Evolutionary conservation across 2,888 invertebrate genomes (phyloP), one percentile per base, ranked within the genome.

Genomic region (Aspidapion aeneum): DNA sequence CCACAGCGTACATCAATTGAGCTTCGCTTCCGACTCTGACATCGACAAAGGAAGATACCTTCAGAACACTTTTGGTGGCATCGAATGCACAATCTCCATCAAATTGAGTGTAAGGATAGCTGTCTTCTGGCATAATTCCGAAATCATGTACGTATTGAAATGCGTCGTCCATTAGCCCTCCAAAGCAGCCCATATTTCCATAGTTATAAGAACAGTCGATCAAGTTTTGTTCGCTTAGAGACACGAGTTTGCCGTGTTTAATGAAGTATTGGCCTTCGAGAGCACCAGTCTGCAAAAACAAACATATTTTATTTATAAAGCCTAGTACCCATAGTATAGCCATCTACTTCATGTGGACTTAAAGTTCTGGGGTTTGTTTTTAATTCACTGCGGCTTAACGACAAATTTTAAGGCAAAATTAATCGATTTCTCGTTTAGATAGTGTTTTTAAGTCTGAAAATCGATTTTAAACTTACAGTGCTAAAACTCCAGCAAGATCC

Each of bases 401-500:
- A n/a, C n/a, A n/a, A n/a, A n/a, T n/a, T n/a, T n/a, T n/a, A n/a
- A n/a, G n/a, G n/a, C n/a, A n/a, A n/a, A n/a, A n/a, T n/a, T n/a
- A n/a, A n/a, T n/a, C n/a, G n/a, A n/a, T n/a, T n/a, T n/a, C n/a
- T n/a, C n/a, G n/a, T n/a, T n/a, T n/a, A n/a, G n/a, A n/a, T n/a
- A n/a, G n/a, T n/a, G n/a, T n/a, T n/a, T n/a, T n/a, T n/a, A n/a
- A n/a, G n/a, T n/a, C n/a, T n/a, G n/a, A n/a, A n/a, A n/a, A n/a
- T n/a, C n/a, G n/a, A n/a, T n/a, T n/a, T n/a, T n/a, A n/a, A 7
- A 85, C 87, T 86, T 79, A 90, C 89, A 18, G 91, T 82, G 73
- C 93, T 93, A 85, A 96, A 96, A 52, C 94, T 87, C 96, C 96
- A 96, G 84, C 95, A 96, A 2, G 93, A 92, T 65, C 94, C 94